Percentiles rank a stretch among this genome's conserved stretches.
Conservation (phyloP, 2,797 vertebrate species). For the Sebastes cheni region DNA sequence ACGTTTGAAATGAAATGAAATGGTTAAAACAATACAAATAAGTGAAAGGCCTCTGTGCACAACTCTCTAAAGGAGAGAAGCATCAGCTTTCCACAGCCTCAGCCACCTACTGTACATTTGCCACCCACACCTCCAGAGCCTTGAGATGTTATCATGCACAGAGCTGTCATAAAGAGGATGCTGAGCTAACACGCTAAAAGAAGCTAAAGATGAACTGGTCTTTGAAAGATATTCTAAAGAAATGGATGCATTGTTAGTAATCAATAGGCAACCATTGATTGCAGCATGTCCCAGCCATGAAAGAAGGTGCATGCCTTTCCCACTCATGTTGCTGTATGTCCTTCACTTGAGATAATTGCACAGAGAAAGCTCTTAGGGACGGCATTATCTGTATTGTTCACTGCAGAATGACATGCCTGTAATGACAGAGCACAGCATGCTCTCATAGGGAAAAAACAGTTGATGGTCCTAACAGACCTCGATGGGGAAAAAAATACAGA, state of each 20-base stretch:
- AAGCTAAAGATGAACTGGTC: background rate
- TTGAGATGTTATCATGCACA: conserved; percentile 9
- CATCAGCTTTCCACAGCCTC: conserved; percentile 5
- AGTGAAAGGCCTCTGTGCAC: background rate
- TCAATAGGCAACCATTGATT: conserved; percentile 9
- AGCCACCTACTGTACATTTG: background rate
- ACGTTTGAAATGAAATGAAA: background rate
- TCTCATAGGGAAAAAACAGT: conserved; percentile 3
- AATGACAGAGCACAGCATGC: conserved; percentile 44
- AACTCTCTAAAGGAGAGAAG: background rate
- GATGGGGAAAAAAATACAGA: conserved; percentile 13
- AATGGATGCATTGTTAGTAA: conserved; percentile 30
- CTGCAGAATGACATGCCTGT: conserved; percentile 33
- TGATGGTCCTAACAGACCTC: conserved; percentile 27
- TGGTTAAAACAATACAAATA: background rate
- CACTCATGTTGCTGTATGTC: background rate
- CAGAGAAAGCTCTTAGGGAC: conserved; percentile 8
- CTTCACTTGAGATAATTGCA: conserved; percentile 31
- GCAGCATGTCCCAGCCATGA: conserved; percentile 1
- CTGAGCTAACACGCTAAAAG: background rate
- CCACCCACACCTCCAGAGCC: background rate
- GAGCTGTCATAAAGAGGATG: conserved; percentile 12
- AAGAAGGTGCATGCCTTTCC: conserved; percentile 1
- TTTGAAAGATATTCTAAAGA: conserved; percentile 18
- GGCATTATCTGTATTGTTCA: conserved; percentile 33